Evolutionary conservation across 2,888 invertebrate species (phyloP), one percentile per base, ranked within the genome.

Genomic region (Cheilosia variabilis): DNA sequence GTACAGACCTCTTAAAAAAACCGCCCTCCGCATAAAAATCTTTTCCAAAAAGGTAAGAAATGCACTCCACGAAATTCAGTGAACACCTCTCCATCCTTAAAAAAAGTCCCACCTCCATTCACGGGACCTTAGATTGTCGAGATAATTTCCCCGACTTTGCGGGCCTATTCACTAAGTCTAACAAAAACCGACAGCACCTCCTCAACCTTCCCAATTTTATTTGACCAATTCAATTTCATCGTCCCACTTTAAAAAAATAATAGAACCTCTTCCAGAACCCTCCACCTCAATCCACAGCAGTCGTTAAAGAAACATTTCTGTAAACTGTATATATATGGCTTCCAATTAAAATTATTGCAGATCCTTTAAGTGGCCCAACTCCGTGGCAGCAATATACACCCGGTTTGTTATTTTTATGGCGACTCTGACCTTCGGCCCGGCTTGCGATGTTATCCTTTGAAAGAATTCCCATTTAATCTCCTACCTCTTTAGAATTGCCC

Each of bases 331-430:
- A 80, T 80, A 76, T 76, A 86, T 80, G 43, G 31, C 66, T 57
- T 71, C 80, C 80, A 76, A 80, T 80, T 86, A 86, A 86, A 86
- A 76, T 80, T 45, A 69, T 65, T 79, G 68, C 79, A 72, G 68
- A 37, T 75, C 73, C 65, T 75, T 52, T 73, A 78, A 73, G 60
- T 72, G 58, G 52, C 50, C 53, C 62, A 45, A 63, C 62, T 31
- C 27, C 24, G 22, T 22, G 34, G 47, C 4, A 65, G 50, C 75
- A 47, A 55, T 57, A 50, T 75, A 47, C 47, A 66, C 71, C 60
- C 43, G 19, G 53, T 69, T 71, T 69, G 55, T 43, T 65, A 62
- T 80, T 80, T 80, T 72, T 80, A 86, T 86, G 41, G 62, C 71
- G 52, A 19, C 17, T 76, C 58, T 72, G 71, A 76, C 76, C 71